Evolutionary conservation across 1,140 invertebrate genomes (phyloP), one percentile per base, ranked within the genome.

Genomic region (Alviniconcha marisindica): DNA sequence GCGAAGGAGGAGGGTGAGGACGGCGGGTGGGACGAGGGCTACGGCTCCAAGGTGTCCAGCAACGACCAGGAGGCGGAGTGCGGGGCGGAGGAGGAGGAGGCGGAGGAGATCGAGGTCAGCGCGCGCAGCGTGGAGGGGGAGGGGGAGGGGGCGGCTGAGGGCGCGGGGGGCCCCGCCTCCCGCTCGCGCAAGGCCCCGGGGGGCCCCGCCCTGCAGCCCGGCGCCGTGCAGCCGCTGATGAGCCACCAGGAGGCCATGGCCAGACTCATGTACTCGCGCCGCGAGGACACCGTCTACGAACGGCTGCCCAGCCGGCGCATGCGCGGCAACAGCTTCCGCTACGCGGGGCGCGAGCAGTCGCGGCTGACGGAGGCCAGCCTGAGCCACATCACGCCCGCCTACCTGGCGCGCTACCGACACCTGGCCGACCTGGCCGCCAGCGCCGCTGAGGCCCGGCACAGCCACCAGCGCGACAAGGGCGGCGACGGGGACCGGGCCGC

Each of bases 61-160:
- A 80, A 80, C 78, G 78, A 80, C 78, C 56, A 63, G 51, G 56
- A 80, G 33, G 36, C 66, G n/a, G 56, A 80, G 14, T n/a, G n/a
- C 21, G 56, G n/a, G 31, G 78, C 15, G 36, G 56, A 80, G 36
- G 78, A 63, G 28, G 56, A 66, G 24, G n/a, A 38, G 33, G 21
- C 40, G 12, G 28, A 80, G 0, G 38, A 40, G 7, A 28, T 24
- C 33, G 31, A 18, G n/a, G 69, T 31, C 69, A 33, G 15, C 0
- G 31, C n/a, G 2, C 31, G 0, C 38, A 4, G 0, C 38, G 3
- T 18, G n/a, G 38, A 40, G 15, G 40, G 33, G 10, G 33, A 12
- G 36, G 38, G n/a, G 12, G 60, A 66, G 15, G 40, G 28, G 15
- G 10, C 15, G 60, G 54, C 3, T 4, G 5, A 1, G 18, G 14